phyloP scores from a whole-genome alignment of 2,797 vertebrate species.

The Vireo griseus region DNA sequence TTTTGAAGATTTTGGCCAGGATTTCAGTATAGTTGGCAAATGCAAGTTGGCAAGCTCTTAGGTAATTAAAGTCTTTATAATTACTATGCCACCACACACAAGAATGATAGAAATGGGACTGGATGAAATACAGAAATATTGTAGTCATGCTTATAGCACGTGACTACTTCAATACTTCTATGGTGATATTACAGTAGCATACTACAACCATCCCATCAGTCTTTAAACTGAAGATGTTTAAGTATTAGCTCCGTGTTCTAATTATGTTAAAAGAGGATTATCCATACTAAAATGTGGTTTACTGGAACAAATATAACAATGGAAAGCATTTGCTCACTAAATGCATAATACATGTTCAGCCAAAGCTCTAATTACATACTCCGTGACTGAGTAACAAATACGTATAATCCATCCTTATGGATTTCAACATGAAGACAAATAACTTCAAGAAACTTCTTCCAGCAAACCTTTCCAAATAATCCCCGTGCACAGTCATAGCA shows the following conservation, averaged over 20 bases:
- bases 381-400: not conserved
- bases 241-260: not conserved
- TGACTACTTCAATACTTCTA: not conserved
- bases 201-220: not conserved
- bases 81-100: not conserved
- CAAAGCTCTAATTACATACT: not conserved
- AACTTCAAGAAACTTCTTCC: not conserved
- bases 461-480: conserved; percentile 5
- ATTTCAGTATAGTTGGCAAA: conserved; percentile 26
- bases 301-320: not conserved
- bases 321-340: not conserved
- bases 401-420: not conserved
- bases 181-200: not conserved
- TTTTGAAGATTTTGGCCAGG: conserved; percentile 14
- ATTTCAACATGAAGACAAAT: conserved; percentile 10
- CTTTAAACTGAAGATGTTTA: not conserved
- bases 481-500: not conserved
- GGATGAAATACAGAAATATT: not conserved
- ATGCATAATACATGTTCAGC: not conserved
- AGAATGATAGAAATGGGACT: not conserved
- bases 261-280: conserved; percentile 37
- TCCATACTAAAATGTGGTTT: not conserved
- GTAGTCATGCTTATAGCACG: not conserved
- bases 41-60: not conserved
- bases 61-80: conserved; percentile 13